A percentile compares a stretch with the other conserved stretches of the same genome.
phyloP scores from a whole-genome alignment of 2,113 vertebrate genomes.

The Athene cunicularia region DNA sequence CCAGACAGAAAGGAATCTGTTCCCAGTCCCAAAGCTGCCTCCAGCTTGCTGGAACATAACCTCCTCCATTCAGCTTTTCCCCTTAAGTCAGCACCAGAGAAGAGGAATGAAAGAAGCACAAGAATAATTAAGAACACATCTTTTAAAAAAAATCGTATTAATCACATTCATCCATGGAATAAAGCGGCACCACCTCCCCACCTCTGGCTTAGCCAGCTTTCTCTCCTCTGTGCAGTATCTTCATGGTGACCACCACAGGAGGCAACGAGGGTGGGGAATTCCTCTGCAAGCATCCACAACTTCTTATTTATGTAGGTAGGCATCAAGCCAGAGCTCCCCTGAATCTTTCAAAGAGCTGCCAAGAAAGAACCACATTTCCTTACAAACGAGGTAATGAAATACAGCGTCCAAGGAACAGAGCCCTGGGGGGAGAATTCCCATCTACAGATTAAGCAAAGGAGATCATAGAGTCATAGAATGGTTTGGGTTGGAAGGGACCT shows the following conservation, averaged over 20 bases:
- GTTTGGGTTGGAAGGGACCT: neutral
- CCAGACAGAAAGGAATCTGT: neutral
- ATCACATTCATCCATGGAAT: slow-evolving; percentile 33
- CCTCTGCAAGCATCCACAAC: neutral
- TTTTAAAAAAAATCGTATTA: neutral
- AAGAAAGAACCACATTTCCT: neutral
- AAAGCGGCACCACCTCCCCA: neutral
- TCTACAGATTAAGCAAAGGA: neutral
- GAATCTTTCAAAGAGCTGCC: slow-evolving; percentile 84
- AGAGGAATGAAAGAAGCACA: slow-evolving; percentile 18
- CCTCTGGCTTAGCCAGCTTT: slow-evolving; percentile 7
- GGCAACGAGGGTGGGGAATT: neutral
- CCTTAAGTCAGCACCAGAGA: neutral
- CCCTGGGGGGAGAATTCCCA: neutral
- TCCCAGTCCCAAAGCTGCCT: neutral
- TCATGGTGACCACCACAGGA: slow-evolving; percentile 8
- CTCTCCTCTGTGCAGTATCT: neutral
- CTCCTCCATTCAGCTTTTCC: neutral
- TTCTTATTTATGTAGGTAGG: slow-evolving; percentile 81
- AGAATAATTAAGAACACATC: slow-evolving; percentile 5
- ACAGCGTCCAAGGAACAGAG: neutral
- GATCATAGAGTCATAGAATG: neutral
- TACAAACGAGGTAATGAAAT: neutral
- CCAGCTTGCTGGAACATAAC: neutral
- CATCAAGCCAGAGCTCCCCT: slow-evolving; percentile 84